A percentile compares a stretch with the other conserved stretches of the same genome.
Evolutionary conservation across 1,140 invertebrate species (phyloP).

Genomic region (Callitettix versicolor): DNA sequence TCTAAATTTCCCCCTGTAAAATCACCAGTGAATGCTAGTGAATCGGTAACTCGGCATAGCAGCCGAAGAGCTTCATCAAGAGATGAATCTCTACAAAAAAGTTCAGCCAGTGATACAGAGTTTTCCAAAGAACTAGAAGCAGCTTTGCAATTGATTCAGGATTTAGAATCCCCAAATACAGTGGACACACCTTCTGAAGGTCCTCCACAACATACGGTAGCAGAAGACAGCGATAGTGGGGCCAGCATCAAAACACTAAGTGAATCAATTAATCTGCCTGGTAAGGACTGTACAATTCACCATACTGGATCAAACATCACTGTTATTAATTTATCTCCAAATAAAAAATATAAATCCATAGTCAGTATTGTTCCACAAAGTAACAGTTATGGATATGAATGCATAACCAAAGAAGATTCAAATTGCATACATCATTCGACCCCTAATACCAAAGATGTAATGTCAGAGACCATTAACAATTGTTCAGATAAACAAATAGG

Average conservation of each 20-base stretch:
- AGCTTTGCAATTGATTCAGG: conserved; percentile 37
- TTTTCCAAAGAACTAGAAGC: conserved; percentile 38
- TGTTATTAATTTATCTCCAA: neutral
- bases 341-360: conserved; percentile 4
- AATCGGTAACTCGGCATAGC: conserved; percentile 9
- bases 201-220: conserved; percentile 22
- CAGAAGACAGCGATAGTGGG: conserved; percentile 8
- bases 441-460: neutral
- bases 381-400: neutral
- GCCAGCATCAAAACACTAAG: conserved; percentile 7
- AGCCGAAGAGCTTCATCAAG: conserved; percentile 10
- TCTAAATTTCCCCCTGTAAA: conserved; percentile 9
- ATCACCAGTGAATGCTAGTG: neutral
- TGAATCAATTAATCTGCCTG: neutral
- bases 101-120: conserved; percentile 24
- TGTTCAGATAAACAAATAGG: neutral
- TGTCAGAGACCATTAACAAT: too few relatives aligned
- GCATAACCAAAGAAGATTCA: neutral
- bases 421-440: neutral
- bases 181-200: conserved; percentile 30
- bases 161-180: conserved; percentile 37
- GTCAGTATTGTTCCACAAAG: neutral
- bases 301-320: conserved; percentile 5
- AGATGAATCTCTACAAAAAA: conserved; percentile 4
- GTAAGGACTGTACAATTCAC: conserved; percentile 20